A percentile compares a stretch with the other conserved stretches of the same genome.
phyloP scores from a whole-genome alignment of 1,140 invertebrate species.

The Penaeus vannamei region DNA sequence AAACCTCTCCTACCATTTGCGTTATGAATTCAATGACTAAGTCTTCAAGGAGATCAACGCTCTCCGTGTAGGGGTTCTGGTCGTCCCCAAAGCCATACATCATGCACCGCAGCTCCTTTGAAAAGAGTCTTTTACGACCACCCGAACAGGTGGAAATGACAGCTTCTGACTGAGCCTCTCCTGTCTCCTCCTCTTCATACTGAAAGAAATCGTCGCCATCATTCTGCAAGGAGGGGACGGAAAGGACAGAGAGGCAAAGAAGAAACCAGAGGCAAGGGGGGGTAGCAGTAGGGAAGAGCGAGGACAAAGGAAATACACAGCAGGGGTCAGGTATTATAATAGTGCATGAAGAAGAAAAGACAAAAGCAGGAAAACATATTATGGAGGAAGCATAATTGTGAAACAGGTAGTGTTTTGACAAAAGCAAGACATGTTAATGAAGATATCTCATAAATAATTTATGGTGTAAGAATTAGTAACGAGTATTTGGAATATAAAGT shows the following conservation, averaged over 20 bases:
- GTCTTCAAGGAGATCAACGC: constrained; percentile 97
- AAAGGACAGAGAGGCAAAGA: background rate
- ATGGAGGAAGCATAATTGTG: too few relatives aligned
- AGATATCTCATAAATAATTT: too few relatives aligned
- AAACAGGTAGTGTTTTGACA: too few relatives aligned
- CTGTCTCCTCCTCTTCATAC: constrained; percentile 68
- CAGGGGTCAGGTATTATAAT: background rate
- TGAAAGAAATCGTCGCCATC: constrained; percentile 54
- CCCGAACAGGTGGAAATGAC: constrained; percentile 57
- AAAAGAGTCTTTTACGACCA: constrained; percentile 87
- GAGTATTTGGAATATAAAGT: too few relatives aligned
- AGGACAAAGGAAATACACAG: background rate
- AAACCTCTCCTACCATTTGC: constrained; percentile 82
- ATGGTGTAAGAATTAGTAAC: too few relatives aligned
- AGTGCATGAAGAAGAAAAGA: too few relatives aligned
- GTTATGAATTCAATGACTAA: constrained; percentile 98
- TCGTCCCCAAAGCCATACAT: constrained; percentile 99
- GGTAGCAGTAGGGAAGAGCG: background rate
- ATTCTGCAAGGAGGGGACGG: constrained; percentile 12
- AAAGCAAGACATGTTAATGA: too few relatives aligned
- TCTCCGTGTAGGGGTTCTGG: constrained; percentile 98
- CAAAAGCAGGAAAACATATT: too few relatives aligned
- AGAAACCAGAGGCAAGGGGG: background rate
- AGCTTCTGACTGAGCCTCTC: constrained; percentile 59
- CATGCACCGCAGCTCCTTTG: constrained; percentile 96